Percentiles rank a stretch among this genome's conserved stretches.
These are phyloP conservation scores for Rotaria macrura DNA, from an alignment of 2,888 invertebrate species.

Conservation along the genomic window DNA sequence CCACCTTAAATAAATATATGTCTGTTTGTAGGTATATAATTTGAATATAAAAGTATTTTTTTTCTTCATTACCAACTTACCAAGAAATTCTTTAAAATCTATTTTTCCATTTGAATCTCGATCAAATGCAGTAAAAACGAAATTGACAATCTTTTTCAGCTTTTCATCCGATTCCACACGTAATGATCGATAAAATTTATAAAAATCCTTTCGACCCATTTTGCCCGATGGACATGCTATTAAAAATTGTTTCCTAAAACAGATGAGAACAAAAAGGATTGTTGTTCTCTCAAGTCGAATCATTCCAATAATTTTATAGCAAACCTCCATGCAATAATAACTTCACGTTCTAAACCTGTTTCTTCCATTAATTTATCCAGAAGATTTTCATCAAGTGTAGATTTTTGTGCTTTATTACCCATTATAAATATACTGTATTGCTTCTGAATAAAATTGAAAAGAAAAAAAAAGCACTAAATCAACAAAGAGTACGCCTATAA, in stretches of 20 bases:
- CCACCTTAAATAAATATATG: not conserved
- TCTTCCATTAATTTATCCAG: not conserved
- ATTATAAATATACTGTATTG: not conserved
- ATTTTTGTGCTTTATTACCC: not conserved
- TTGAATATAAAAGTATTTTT: too few species aligned
- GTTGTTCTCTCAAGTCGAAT: too few species aligned
- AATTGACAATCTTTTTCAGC: conserved; percentile 30
- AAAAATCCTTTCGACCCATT: conserved; percentile 32
- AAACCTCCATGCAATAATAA: conserved; percentile 11
- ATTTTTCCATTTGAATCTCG: conserved; percentile 32
- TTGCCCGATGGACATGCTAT: conserved; percentile 22
- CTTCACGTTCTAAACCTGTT: conserved; percentile 11
- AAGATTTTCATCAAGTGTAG: not conserved
- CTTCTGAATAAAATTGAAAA: not conserved
- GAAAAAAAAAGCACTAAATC: not conserved
- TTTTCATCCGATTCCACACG: conserved; percentile 25
- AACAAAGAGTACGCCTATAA: too few species aligned
- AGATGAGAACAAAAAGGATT: too few species aligned
- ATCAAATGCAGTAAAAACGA: conserved; percentile 32
- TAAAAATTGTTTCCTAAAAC: conserved; percentile 24
- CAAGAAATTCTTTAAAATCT: conserved; percentile 29
- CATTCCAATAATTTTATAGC: too few species aligned
- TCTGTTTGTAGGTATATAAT: too few species aligned
- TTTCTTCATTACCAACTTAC: not conserved
- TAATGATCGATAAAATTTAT: conserved; percentile 31